Evolutionary conservation across 1,140 invertebrate species (phyloP).

Genomic region (Muscidifurax raptorellus): DNA sequence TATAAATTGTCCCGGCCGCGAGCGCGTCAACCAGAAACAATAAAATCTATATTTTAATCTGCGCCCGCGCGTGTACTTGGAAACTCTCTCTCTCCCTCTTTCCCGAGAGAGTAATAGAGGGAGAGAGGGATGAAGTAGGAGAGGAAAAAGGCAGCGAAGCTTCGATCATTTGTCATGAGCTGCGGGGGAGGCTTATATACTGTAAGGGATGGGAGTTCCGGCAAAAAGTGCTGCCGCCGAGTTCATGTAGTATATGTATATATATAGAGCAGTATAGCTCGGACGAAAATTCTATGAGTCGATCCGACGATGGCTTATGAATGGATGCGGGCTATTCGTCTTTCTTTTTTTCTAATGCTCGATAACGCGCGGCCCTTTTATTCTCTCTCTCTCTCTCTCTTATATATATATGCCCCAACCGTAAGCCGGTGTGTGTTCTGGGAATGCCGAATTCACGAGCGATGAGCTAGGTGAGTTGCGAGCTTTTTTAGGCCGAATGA

Average conservation of each 20-base stretch:
- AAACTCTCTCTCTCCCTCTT: background rate
- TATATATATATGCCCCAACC: background rate
- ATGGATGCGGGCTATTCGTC: constrained; percentile 47
- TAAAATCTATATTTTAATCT: constrained; percentile 74
- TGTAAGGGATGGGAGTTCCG: constrained; percentile 56
- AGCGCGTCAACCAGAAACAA: constrained; percentile 66
- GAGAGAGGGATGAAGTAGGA: constrained; percentile 47
- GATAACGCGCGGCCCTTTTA: background rate
- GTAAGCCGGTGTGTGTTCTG: too few relatives aligned
- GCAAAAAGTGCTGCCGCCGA: constrained; percentile 57
- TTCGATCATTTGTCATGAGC: constrained; percentile 67
- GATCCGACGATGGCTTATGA: constrained; percentile 35
- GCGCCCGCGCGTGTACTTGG: constrained; percentile 50
- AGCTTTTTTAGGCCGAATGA: too few relatives aligned
- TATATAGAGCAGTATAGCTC: background rate
- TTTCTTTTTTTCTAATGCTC: constrained; percentile 28
- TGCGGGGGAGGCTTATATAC: constrained; percentile 55
- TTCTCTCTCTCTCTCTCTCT: background rate
- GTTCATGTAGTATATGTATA: too few relatives aligned
- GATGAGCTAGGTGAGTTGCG: background rate
- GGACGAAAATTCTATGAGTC: constrained; percentile 37
- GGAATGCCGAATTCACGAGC: background rate
- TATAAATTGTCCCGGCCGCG: constrained; percentile 65
- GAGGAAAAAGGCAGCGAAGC: constrained; percentile 54
- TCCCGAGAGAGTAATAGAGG: background rate